These are phyloP conservation scores for Rousettus leschenaultii DNA, from an alignment of 2,113 vertebrate species.

Conservation along the genomic window DNA sequence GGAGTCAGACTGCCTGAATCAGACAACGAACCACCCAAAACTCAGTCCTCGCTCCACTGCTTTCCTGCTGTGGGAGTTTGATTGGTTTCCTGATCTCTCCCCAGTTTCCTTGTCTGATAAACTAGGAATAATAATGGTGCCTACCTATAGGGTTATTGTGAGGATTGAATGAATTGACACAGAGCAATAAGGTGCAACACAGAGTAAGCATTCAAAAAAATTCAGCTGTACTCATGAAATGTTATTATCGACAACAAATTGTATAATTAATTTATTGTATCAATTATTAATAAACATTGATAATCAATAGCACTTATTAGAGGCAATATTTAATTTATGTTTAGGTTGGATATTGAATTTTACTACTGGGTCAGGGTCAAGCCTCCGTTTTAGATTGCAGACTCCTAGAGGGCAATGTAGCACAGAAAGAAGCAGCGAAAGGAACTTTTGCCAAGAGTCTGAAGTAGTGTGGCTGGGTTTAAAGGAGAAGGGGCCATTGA, in stretches of 20 bases:
- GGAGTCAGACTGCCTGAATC: neutral
- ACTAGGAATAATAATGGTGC: neutral
- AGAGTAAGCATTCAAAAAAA: neutral
- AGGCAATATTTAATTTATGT: neutral
- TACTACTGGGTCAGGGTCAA: rapidly evolving
- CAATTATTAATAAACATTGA: neutral
- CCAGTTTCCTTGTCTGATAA: neutral
- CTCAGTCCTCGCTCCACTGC: neutral
- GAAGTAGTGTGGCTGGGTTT: neutral
- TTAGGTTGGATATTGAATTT: neutral
- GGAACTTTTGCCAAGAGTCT: neutral
- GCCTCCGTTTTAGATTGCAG: neutral
- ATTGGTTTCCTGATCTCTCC: neutral
- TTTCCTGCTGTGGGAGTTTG: neutral
- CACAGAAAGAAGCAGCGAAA: neutral
- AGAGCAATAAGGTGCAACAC: neutral
- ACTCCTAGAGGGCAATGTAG: neutral
- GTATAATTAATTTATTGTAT: neutral
- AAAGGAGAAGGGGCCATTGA: neutral
- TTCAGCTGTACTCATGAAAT: neutral
- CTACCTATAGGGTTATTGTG: neutral
- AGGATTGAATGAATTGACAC: neutral
- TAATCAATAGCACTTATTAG: neutral
- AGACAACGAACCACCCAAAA: neutral
- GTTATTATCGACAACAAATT: neutral